Percentiles rank a stretch among this genome's conserved stretches.
Evolutionary conservation across 2,888 invertebrate species (phyloP).

Genomic region (Schizaphis graminum): DNA sequence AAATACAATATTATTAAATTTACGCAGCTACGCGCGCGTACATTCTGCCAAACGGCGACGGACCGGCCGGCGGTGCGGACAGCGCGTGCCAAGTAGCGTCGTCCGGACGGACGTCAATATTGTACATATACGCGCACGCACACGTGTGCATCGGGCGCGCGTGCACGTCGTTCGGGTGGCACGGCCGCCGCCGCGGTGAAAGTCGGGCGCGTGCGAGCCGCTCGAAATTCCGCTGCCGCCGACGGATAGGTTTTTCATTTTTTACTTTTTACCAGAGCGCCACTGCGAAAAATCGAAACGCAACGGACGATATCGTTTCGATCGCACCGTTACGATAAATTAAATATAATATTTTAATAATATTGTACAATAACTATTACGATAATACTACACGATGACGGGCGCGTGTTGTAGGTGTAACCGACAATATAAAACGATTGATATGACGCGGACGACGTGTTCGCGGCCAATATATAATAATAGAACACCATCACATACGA

Average conservation of each 20-base stretch:
- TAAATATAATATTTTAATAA: background rate
- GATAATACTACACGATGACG: too few species aligned
- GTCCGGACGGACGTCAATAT: constrained; percentile 13
- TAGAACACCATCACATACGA: background rate
- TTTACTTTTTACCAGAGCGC: background rate
- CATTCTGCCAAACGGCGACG: background rate
- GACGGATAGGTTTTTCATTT: background rate
- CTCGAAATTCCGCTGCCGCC: background rate
- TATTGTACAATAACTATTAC: background rate
- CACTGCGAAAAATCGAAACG: background rate
- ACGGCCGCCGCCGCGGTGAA: background rate
- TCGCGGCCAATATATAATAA: background rate
- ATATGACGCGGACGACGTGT: background rate
- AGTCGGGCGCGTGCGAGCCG: constrained; percentile 34
- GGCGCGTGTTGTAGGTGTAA: background rate
- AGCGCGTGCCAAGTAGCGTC: constrained; percentile 15
- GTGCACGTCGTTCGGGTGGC: constrained; percentile 15
- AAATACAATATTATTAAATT: background rate
- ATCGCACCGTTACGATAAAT: background rate
- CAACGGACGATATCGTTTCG: too few species aligned
- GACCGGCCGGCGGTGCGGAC: background rate
- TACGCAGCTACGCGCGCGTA: background rate
- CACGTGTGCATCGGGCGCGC: constrained; percentile 8
- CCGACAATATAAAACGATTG: background rate
- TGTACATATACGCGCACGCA: background rate